phyloP scores from a whole-genome alignment of 2,888 invertebrate genomes.

The Idaea dimidiata region DNA sequence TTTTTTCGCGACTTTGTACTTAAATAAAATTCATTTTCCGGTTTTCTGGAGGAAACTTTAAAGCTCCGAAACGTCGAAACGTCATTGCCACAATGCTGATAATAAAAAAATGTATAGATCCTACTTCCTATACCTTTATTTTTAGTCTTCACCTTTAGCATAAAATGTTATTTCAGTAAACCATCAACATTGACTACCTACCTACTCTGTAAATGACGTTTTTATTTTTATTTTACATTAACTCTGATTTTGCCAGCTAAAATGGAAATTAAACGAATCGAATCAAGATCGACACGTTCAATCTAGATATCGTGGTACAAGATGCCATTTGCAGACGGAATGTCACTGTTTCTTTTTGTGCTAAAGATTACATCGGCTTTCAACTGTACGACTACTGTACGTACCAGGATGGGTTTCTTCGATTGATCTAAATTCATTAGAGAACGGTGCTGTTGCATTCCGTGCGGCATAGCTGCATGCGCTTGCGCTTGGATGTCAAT shows the following conservation, averaged over 20 bases:
- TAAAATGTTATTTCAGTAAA: neutral
- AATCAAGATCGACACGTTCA: neutral
- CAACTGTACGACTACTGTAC: constrained; percentile 13
- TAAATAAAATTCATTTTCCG: too few relatives aligned
- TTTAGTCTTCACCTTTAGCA: too few relatives aligned
- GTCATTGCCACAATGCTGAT: too few relatives aligned
- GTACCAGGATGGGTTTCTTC: constrained; percentile 50
- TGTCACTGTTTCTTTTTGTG: constrained; percentile 13
- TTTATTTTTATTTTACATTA: neutral
- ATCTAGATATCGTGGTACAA: constrained; percentile 1
- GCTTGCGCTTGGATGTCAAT: constrained; percentile 55
- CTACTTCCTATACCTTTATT: too few relatives aligned
- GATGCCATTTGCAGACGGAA: constrained; percentile 30
- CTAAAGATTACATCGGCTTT: constrained; percentile 22
- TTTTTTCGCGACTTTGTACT: too few relatives aligned
- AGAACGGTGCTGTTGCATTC: constrained; percentile 42
- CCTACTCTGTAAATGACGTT: neutral
- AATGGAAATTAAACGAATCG: constrained; percentile 5
- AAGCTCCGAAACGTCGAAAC: too few relatives aligned
- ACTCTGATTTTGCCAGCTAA: constrained; percentile 13
- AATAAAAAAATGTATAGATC: too few relatives aligned
- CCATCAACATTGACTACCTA: neutral
- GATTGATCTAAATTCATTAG: constrained; percentile 72
- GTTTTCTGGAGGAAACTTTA: too few relatives aligned
- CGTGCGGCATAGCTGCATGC: constrained; percentile 37